Conservation (phyloP, 2,113 vertebrate genomes). For the Silurus meridionalis region DNA sequence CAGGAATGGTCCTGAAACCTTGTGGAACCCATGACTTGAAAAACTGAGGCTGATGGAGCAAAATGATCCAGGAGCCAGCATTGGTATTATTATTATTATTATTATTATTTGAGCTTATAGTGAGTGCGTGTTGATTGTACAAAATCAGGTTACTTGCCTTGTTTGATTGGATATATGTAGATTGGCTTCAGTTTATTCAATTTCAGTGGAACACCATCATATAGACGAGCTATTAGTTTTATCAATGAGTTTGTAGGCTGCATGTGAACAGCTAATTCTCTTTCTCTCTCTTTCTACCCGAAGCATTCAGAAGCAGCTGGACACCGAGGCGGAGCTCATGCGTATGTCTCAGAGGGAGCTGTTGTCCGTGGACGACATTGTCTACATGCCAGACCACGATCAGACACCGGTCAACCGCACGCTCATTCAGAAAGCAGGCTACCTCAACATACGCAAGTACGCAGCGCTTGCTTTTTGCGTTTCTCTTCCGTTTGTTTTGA, state of each 20-base stretch:
- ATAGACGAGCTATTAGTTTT: background rate
- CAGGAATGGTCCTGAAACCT: background rate
- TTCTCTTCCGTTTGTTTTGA: background rate
- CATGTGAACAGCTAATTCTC: background rate
- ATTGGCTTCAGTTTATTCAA: background rate
- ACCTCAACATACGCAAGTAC: constrained; percentile 97
- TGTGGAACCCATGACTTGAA: background rate
- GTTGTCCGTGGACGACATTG: constrained; percentile 82
- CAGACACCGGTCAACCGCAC: constrained; percentile 82
- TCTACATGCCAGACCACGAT: constrained; percentile 90
- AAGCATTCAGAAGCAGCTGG: constrained; percentile 90
- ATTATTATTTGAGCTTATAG: background rate
- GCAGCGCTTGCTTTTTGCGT: constrained; percentile 15
- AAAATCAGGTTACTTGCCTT: background rate
- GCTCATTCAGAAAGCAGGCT: constrained; percentile 95
- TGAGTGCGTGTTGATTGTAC: background rate
- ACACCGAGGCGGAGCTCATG: constrained; percentile 87
- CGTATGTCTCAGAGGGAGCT: constrained; percentile 84
- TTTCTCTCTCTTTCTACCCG: background rate
- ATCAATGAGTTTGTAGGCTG: background rate
- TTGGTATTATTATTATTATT: background rate
- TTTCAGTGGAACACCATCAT: background rate
- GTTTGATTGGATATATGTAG: background rate
- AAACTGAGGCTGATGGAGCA: background rate
- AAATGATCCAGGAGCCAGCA: background rate